Percentiles rank a stretch among this genome's conserved stretches.
Conservation (phyloP, 2,888 invertebrate genomes). For the Hypomecis atomaria region DNA sequence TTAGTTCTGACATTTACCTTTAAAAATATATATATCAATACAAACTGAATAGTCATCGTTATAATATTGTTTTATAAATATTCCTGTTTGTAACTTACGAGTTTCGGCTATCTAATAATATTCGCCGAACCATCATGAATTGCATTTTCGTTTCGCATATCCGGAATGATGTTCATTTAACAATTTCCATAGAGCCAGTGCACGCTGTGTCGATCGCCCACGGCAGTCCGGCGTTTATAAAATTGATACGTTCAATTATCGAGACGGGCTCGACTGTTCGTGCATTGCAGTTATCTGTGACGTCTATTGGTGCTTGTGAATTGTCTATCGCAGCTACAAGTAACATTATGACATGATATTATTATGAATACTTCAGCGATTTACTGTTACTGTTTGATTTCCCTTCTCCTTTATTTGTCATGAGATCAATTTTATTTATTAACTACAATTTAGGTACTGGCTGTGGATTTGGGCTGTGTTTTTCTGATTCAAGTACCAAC, state of each 20-base stretch:
- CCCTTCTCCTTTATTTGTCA: too few species aligned
- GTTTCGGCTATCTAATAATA: background rate
- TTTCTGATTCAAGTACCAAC: too few species aligned
- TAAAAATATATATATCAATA: conserved; percentile 1
- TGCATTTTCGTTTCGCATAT: conserved; percentile 15
- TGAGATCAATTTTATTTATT: too few species aligned
- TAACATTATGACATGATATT: too few species aligned
- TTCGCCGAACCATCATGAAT: conserved; percentile 17
- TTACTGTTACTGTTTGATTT: too few species aligned
- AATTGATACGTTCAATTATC: conserved; percentile 34
- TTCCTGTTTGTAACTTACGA: conserved; percentile 11
- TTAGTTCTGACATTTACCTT: background rate
- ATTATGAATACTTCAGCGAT: too few species aligned
- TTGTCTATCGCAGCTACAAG: too few species aligned
- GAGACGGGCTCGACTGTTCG: conserved; percentile 1
- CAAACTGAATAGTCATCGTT: conserved; percentile 4
- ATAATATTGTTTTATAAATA: background rate
- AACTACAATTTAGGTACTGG: too few species aligned
- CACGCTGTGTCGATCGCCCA: conserved; percentile 14
- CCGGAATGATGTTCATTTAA: conserved; percentile 23
- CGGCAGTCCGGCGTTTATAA: conserved; percentile 22
- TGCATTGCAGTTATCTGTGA: conserved; percentile 9
- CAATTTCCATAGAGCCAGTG: conserved; percentile 25
- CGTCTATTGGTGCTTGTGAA: background rate
- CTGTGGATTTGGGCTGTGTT: too few species aligned